phyloP scores from a whole-genome alignment of 2,797 vertebrate species.

The Myioborus miniatus region DNA sequence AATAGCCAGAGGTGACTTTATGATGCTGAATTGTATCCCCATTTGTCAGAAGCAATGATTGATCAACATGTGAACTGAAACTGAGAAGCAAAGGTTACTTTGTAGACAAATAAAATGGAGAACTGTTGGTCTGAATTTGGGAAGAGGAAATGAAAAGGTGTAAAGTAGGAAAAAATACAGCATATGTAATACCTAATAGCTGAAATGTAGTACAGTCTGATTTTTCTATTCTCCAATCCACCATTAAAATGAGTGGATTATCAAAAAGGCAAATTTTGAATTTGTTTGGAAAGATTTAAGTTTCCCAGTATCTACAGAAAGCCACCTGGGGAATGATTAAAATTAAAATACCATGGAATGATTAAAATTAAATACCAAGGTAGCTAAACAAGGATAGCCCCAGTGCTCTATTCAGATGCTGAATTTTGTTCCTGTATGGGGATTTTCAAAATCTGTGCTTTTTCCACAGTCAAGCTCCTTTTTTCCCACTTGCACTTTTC shows the following conservation, averaged over 20 bases:
- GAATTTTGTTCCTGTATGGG: background rate
- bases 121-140: background rate
- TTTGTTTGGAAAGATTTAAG: background rate
- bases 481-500: background rate
- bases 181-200: background rate
- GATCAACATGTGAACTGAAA: background rate
- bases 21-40: background rate
- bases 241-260: background rate
- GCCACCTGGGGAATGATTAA: background rate
- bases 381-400: background rate
- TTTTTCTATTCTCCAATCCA: background rate
- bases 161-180: background rate
- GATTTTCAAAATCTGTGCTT: background rate
- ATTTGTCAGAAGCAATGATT: background rate
- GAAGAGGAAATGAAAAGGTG: background rate
- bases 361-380: background rate
- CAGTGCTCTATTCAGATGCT: background rate
- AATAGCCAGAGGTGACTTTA: background rate
- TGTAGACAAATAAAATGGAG: background rate
- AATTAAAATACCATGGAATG: too few relatives aligned
- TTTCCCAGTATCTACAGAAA: background rate
- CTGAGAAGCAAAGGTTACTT: background rate
- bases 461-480: background rate
- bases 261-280: background rate
- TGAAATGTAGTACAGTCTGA: background rate